Evolutionary conservation across 2,113 vertebrate genomes (phyloP), one percentile per base, ranked within the genome.

Genomic region (Amphiprion percula): DNA sequence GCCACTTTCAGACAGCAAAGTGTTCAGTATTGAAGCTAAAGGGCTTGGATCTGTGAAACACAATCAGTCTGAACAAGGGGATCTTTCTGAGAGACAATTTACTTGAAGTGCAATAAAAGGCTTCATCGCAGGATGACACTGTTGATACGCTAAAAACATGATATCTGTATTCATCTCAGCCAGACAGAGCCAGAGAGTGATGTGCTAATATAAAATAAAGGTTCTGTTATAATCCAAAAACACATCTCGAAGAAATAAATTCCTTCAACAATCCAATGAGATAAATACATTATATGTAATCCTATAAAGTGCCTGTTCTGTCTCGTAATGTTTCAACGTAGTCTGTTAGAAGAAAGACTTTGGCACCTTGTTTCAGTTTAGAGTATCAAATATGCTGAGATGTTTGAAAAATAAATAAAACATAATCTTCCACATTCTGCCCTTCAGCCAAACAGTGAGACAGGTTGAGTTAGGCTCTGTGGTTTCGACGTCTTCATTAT

Each of bases 1-100:
- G 19, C 15, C 50, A 46, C 62, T 4, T n/a, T 49, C 59, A 73
- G 33, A 30, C 33, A 69, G 65, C 60, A 75, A 71, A 78, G 70
- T 41, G 54, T 55, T 24, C 28, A 79, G 41, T 26, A 33, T 2
- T 26, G 23, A 23, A 2, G 12, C 15, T 6, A n/a, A 21, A 33
- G 5, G 50, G 44, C 30, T 49, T 15, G 8, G 55, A 30, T 67
- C 26, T 59, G 68, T 7, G 39, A n/a, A 47, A 64, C 19, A n/a
- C 15, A 41, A 11, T 9, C 46, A 19, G 10, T 26, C 26, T 26
- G 26, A 26, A 26, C 3, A 26, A 3, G 26, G 26, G 26, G 30
- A 30, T 30, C 30, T 30, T 6, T 30, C 30, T 2, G 33, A 37
- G 9, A 37, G 33, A 9, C 8, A 10, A 37, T 37, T 37, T 37